phyloP scores from a whole-genome alignment of 2,113 vertebrate genomes.

The Upupa epops region DNA sequence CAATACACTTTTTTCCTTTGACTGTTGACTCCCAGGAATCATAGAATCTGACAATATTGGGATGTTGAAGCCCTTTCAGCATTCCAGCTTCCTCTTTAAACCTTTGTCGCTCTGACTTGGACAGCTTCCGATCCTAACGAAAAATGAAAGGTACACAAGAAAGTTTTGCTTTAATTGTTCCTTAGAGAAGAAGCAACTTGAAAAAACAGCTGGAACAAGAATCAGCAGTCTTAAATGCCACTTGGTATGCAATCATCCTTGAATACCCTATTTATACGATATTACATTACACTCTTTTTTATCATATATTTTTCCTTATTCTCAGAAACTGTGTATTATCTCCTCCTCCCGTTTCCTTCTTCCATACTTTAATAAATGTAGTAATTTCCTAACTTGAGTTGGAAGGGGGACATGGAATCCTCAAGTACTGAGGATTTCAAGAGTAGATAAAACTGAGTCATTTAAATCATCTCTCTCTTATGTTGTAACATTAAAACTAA shows the following conservation, averaged over 20 bases:
- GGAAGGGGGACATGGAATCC: not conserved
- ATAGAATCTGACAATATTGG: slow-evolving; percentile 99
- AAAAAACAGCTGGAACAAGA: not conserved
- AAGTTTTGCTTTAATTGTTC: not conserved
- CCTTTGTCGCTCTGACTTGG: slow-evolving; percentile 93
- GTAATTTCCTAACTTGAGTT: not conserved
- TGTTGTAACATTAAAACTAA: not conserved
- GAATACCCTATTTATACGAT: not conserved
- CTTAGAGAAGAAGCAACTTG: not conserved
- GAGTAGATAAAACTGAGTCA: not conserved
- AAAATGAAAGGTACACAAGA: slow-evolving; percentile 35
- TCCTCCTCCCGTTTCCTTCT: not conserved
- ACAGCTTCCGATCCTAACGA: slow-evolving; percentile 92
- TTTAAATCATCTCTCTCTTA: not conserved
- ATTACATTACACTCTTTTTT: not conserved
- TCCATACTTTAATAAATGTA: not conserved
- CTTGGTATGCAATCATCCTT: not conserved
- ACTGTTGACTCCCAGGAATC: slow-evolving; percentile 98
- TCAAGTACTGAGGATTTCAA: not conserved
- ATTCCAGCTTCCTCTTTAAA: slow-evolving; percentile 99
- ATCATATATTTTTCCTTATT: not conserved
- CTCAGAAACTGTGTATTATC: not conserved
- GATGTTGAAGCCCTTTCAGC: slow-evolving; percentile 98
- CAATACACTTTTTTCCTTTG: slow-evolving; percentile 98
- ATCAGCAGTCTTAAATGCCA: not conserved